A percentile compares a stretch with the other conserved stretches of the same genome.
Conservation (phyloP, 1,140 invertebrate genomes). For the Drosophila orena region DNA sequence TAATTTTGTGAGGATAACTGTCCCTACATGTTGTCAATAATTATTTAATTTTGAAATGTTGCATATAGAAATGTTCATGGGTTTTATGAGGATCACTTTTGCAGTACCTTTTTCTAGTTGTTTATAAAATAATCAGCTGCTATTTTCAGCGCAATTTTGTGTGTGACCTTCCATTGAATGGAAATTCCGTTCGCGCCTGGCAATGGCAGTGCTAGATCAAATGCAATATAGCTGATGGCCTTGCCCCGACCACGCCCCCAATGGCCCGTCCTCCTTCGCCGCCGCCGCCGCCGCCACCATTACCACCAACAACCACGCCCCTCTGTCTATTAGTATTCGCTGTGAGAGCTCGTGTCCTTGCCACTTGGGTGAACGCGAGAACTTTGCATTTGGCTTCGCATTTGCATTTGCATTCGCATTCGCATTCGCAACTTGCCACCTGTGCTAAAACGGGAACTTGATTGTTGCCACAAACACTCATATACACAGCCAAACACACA, state of each 20-base stretch:
- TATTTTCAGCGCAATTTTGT: no score
- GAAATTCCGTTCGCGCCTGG: slow-evolving; percentile 19
- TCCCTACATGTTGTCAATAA: not conserved
- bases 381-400: slow-evolving; percentile 28
- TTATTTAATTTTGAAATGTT: no score
- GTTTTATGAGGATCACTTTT: no score
- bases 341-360: slow-evolving; percentile 47
- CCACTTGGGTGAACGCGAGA: slow-evolving; percentile 50
- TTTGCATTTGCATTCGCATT: slow-evolving; percentile 14
- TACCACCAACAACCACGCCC: slow-evolving; percentile 21
- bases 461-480: slow-evolving; percentile 42
- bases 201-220: slow-evolving; percentile 50
- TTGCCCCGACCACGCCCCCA: slow-evolving; percentile 26
- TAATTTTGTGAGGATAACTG: not conserved
- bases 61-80: no score
- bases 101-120: no score
- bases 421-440: slow-evolving; percentile 40
- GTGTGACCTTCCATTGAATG: slow-evolving; percentile 25
- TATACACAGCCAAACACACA: not conserved
- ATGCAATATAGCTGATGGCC: slow-evolving; percentile 55
- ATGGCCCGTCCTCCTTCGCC: not conserved
- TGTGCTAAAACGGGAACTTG: slow-evolving; percentile 34
- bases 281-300: no score
- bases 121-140: no score
- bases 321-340: slow-evolving; percentile 2